Percentiles rank a stretch among this genome's conserved stretches.
Evolutionary conservation across 2,113 vertebrate genomes (phyloP).

Genomic region (Cephalopterus ornatus): DNA sequence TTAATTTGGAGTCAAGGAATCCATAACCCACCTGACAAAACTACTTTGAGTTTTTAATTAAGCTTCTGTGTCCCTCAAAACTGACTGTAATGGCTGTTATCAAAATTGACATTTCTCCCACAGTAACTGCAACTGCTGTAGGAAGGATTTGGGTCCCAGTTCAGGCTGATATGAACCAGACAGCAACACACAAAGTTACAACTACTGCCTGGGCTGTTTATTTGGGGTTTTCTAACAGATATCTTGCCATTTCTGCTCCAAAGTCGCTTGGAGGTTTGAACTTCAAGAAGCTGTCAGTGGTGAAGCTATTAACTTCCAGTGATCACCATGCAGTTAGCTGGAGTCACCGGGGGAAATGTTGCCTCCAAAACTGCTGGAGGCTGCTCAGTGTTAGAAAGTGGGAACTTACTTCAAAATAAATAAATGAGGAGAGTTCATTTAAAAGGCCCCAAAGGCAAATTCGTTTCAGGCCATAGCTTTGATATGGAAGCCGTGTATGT

Average conservation of each 20-base stretch:
- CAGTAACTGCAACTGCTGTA: neutral
- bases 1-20: neutral
- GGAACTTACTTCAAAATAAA: slow-evolving; percentile 23
- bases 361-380: neutral
- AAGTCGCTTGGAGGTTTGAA: neutral
- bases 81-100: neutral
- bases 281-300: neutral
- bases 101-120: neutral
- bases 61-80: neutral
- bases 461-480: neutral
- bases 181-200: neutral
- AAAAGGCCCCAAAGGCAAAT: slow-evolving; percentile 34
- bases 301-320: neutral
- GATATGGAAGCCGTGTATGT: neutral
- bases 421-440: slow-evolving; percentile 29
- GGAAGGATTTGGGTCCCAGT: neutral
- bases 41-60: neutral
- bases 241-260: neutral
- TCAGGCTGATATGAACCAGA: neutral
- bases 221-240: neutral
- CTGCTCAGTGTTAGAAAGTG: slow-evolving; percentile 24
- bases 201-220: neutral
- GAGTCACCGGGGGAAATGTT: neutral
- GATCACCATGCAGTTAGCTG: neutral
- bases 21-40: neutral